Evolutionary conservation across 2,113 vertebrate genomes (phyloP), one percentile per base, ranked within the genome.

Genomic region (Tachycineta bicolor): DNA sequence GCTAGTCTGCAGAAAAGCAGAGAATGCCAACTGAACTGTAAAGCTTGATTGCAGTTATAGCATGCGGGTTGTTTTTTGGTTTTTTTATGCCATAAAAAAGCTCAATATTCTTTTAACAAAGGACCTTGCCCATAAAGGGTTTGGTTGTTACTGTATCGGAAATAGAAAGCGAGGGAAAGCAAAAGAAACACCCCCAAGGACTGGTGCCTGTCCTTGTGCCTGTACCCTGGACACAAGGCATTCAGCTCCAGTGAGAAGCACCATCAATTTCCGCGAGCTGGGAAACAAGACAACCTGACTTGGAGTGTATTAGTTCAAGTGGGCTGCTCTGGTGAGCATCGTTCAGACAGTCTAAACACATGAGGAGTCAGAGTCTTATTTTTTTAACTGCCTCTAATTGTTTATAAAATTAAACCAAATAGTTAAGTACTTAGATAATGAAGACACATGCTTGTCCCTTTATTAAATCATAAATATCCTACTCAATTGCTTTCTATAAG

Each of bases 51-150:
- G 53, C 26, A 65, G 1, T 23, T 77, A 28, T 46, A n/a, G 24
- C 12, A 15, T 21, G 4, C 0, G 0, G 22, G 18, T 56, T 69
- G 24, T 5, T 60, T 23, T 28, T 56, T 11, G 33, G 31, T 43
- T 37, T 37, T 37, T 37, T 37, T 37, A 10, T 29, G 0, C 29
- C 34, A 4, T 21, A 31, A 37, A 63, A 60, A 91, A 76, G 6
- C 33, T 50, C 5, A 0, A 20, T 11, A 5, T 9, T n/a, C 5
- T 43, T 74, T 67, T 83, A 89, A 70, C 18, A 20, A 78, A 90
- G 39, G 9, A 23, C 23, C 25, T 65, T 82, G 25, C 69, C 25
- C 39, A 2, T 18, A 15, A 34, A 29, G 65, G 10, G 7, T 44
- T 84, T 82, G 25, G 9, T 68, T 78, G 34, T 60, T 74, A 21